These are phyloP conservation scores for Leucoraja ocellata DNA, from an alignment of 2,797 vertebrate species.

Conservation along the genomic window DNA sequence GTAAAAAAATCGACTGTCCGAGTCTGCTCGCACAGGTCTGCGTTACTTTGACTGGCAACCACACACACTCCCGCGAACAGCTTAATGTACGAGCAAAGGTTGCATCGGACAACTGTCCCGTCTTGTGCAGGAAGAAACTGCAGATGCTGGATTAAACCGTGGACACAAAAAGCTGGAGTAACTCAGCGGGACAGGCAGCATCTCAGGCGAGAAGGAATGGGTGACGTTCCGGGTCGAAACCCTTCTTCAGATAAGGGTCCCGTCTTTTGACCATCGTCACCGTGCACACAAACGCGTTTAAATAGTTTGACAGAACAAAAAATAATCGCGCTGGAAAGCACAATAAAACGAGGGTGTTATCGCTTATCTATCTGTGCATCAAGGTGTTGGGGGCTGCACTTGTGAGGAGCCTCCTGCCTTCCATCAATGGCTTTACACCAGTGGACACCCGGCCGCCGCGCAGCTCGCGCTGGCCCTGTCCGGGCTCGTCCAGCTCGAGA, in stretches of 20 bases:
- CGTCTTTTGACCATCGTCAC: not conserved
- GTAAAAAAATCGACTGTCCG: not conserved
- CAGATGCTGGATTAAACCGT: no score
- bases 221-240: no score
- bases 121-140: no score
- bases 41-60: not conserved
- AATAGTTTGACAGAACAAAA: not conserved
- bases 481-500: slow-evolving; percentile 45
- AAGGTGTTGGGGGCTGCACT: not conserved
- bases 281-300: not conserved
- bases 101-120: not conserved
- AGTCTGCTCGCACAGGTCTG: not conserved
- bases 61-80: not conserved
- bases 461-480: slow-evolving; percentile 46
- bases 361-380: not conserved
- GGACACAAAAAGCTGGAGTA: no score
- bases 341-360: not conserved
- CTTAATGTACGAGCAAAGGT: not conserved
- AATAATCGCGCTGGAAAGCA: not conserved
- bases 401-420: not conserved
- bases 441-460: not conserved
- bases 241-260: no score
- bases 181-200: no score
- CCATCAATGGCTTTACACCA: no score
- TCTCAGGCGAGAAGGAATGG: no score